A percentile compares a stretch with the other conserved stretches of the same genome.
These are phyloP conservation scores for Emydura subglobosa DNA, from an alignment of 2,113 vertebrate species.

Conservation along the genomic window DNA sequence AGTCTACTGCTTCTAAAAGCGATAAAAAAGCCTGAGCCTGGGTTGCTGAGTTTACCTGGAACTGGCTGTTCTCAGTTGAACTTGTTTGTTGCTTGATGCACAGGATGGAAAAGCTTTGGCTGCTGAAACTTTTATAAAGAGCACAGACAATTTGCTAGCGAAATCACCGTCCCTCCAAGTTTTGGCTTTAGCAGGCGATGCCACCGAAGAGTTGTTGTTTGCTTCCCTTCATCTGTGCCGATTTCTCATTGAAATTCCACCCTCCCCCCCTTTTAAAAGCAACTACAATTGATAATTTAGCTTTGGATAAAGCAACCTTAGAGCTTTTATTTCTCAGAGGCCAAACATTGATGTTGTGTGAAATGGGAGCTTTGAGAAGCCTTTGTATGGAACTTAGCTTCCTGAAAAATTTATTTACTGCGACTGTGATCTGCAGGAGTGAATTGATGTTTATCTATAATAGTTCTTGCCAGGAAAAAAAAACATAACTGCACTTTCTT, in stretches of 20 bases:
- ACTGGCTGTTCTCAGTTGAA: neutral
- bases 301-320: conserved; percentile 62
- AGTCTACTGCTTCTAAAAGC: conserved; percentile 67
- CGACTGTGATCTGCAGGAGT: conserved; percentile 77
- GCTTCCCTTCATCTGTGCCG: neutral
- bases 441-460: conserved; percentile 82
- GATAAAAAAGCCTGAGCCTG: neutral
- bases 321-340: conserved; percentile 77
- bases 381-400: conserved; percentile 79
- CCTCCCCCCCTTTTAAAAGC: conserved; percentile 9
- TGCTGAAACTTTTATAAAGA: fast-evolving
- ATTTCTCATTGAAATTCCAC: conserved; percentile 11
- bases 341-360: conserved; percentile 78
- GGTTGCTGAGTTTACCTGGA: conserved; percentile 44
- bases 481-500: conserved; percentile 74
- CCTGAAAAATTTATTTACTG: conserved; percentile 85
- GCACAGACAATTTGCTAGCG: neutral
- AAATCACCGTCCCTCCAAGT: neutral
- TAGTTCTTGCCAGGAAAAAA: conserved; percentile 66
- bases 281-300: conserved; percentile 76
- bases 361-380: conserved; percentile 78
- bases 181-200: neutral
- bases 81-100: fast-evolving
- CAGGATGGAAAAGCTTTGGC: neutral
- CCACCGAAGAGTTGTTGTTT: neutral